phyloP scores from a whole-genome alignment of 2,797 vertebrate genomes.

The Ptychadena robeensis region DNA sequence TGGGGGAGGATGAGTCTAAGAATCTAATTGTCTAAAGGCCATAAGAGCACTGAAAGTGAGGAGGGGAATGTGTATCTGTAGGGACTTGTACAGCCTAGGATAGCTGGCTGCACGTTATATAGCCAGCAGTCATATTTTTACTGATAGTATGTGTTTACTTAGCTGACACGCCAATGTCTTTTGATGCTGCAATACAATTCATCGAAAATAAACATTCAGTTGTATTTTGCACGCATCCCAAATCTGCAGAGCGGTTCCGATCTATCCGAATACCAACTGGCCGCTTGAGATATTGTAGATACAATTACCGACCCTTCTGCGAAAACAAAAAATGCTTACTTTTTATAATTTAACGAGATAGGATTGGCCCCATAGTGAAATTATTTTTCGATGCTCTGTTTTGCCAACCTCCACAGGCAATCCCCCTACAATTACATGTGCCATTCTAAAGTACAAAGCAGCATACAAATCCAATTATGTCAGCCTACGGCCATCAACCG shows the following conservation, averaged over 20 bases:
- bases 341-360: too few relatives aligned
- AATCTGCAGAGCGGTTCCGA: too few relatives aligned
- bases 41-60: slow-evolving; percentile 31
- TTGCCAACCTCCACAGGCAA: not conserved
- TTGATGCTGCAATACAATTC: not conserved
- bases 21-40: slow-evolving; percentile 43
- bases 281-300: not conserved
- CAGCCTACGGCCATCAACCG: too few relatives aligned
- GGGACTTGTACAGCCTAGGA: slow-evolving; percentile 16
- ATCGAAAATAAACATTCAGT: not conserved
- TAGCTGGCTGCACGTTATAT: not conserved
- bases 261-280: not conserved
- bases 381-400: too few relatives aligned
- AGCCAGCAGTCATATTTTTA: slow-evolving; percentile 20
- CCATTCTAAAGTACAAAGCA: too few relatives aligned
- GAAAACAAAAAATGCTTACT: not conserved
- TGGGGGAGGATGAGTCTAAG: slow-evolving; percentile 10
- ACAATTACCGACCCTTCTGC: not conserved
- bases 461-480: too few relatives aligned
- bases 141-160: not conserved
- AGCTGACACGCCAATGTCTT: slow-evolving; percentile 19
- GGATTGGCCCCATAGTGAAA: not conserved
- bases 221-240: not conserved
- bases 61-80: slow-evolving; percentile 22
- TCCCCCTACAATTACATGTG: not conserved